Evolutionary conservation across 2,888 invertebrate species (phyloP).

Genomic region (Volucella inflata): DNA sequence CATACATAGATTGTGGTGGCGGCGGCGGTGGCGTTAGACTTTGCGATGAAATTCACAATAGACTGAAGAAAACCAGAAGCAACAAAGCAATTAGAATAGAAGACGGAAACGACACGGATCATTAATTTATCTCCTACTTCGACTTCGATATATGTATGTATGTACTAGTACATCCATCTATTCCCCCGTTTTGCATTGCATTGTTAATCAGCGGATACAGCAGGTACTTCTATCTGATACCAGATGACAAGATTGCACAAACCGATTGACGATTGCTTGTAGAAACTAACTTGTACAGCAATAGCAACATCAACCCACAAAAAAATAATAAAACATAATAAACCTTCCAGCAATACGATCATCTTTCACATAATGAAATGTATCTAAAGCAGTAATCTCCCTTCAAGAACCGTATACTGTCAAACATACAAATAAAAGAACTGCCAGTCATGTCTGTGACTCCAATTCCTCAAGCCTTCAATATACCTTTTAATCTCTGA

Average conservation of each 20-base stretch:
- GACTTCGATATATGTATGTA: conserved; percentile 33
- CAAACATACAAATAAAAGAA: background rate
- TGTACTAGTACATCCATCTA: too few species aligned
- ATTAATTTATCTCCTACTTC: conserved; percentile 66
- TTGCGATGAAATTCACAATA: conserved; percentile 13
- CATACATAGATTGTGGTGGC: background rate
- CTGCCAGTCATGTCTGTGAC: conserved; percentile 46
- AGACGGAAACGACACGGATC: conserved; percentile 72
- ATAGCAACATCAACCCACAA: background rate
- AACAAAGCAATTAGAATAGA: conserved; percentile 70
- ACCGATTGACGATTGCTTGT: conserved; percentile 40
- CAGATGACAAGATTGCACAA: conserved; percentile 45
- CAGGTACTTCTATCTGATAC: conserved; percentile 35
- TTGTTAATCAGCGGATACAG: conserved; percentile 54
- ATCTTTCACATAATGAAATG: conserved; percentile 35
- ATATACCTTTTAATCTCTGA: conserved; percentile 13
- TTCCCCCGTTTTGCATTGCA: conserved; percentile 40
- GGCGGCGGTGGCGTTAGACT: conserved; percentile 21
- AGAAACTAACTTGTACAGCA: conserved; percentile 25
- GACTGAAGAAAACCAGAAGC: conserved; percentile 62
- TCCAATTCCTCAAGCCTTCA: conserved; percentile 32
- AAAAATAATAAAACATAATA: conserved; percentile 27
- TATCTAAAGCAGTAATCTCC: conserved; percentile 44
- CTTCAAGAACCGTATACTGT: conserved; percentile 38
- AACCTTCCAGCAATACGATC: conserved; percentile 25